Evolutionary conservation across 1,140 invertebrate genomes (phyloP), one percentile per base, ranked within the genome.

Genomic region (Solenopsis invicta): DNA sequence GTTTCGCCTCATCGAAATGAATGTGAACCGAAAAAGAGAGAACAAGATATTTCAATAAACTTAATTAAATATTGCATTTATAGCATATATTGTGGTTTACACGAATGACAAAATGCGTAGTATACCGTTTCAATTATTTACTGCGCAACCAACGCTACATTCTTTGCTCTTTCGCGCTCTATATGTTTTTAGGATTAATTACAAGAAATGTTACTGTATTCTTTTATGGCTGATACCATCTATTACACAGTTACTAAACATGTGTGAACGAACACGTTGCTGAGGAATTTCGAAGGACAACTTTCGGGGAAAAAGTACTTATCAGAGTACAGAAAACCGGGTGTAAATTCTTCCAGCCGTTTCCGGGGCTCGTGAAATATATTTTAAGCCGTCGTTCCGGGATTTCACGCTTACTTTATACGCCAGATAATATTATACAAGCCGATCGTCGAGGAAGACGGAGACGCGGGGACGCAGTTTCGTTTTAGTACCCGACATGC

Each of bases 381-480:
- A 82, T 71, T 41, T 54, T 5, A 21, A 6, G 2, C 24, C 8
- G 10, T 34, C 52, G 34, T 71, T 71, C 5, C 13, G 41, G 1
- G 24, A 59, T 69, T 56, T 54, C 10, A 41, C 13, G 48, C 45
- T 24, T 54, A 81, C 4, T 24, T 67, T 37, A 50, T 52, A 34
- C 48, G 48, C 13, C 76, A 78, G n/a, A 78, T 78, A 66, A 56
- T 34, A 74, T 52, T 52, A 29, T 52, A 41, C 10, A 52, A 85
- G 8, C 41, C 21, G 29, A 72, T 72, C 56, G 52, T 75, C 12
- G 13, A 29, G 29, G 37, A 45, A 48, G 41, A 45, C 64, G 64
- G 37, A 24, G 24, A 76, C n/a, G 29, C n/a, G 29, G 29, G 21
- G 48, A 76, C 8, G 54, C 21, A 29, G 50, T 12, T 48, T 59